Percentiles rank a stretch among this genome's conserved stretches.
These are phyloP conservation scores for Miichthys miiuy DNA, from an alignment of 2,797 vertebrate genomes.

Conservation along the genomic window DNA sequence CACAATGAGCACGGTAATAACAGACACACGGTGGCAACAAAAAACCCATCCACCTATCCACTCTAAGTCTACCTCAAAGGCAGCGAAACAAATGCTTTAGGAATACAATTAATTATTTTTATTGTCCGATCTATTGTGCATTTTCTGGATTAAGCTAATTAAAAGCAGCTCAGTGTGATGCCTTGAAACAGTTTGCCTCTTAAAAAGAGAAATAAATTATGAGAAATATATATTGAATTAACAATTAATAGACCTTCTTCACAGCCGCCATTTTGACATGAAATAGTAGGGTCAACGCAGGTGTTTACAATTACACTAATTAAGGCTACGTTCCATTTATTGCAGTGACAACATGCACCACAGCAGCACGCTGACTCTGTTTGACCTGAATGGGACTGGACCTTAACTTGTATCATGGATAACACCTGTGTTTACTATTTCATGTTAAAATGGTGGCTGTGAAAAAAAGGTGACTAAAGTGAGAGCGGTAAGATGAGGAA, in stretches of 20 bases:
- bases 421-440: too few relatives aligned
- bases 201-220: neutral
- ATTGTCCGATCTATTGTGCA: neutral
- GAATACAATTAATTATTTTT: neutral
- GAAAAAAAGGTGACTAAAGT: neutral
- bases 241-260: too few relatives aligned
- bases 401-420: too few relatives aligned
- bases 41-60: neutral
- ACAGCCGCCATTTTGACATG: too few relatives aligned
- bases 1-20: conserved; percentile 63
- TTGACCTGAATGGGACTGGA: too few relatives aligned
- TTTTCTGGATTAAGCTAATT: neutral
- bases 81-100: conserved; percentile 1
- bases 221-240: neutral
- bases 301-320: too few relatives aligned
- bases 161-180: neutral
- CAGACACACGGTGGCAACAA: conserved; percentile 13
- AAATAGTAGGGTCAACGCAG: too few relatives aligned
- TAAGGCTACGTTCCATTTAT: too few relatives aligned
- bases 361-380: too few relatives aligned
- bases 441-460: too few relatives aligned
- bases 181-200: neutral
- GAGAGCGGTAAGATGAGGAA: neutral
- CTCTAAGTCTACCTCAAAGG: conserved; percentile 22
- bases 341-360: too few relatives aligned